Evolutionary conservation across 2,888 invertebrate species (phyloP).

Genomic region (Nemotelus pantherinus): DNA sequence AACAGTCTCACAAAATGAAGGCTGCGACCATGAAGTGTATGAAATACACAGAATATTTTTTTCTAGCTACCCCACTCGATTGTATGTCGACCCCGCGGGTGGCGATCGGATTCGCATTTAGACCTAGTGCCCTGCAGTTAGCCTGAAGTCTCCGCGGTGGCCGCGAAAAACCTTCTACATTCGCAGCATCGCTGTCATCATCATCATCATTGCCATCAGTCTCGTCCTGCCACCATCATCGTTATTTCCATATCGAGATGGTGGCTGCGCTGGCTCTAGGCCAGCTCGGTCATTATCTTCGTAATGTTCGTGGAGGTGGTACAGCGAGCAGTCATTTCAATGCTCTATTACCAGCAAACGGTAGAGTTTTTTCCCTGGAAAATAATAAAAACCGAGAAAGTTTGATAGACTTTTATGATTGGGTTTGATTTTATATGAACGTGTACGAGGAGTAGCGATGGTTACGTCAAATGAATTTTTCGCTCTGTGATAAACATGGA

Average conservation of each 20-base stretch:
- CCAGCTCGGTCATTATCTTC: not conserved
- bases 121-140: too few relatives aligned
- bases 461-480: not conserved
- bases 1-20: constrained; percentile 3
- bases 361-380: constrained; percentile 4
- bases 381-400: constrained; percentile 37
- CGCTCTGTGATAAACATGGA: not conserved
- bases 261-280: not conserved
- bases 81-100: not conserved
- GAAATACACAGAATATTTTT: constrained; percentile 2
- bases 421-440: constrained; percentile 33
- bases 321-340: constrained; percentile 10
- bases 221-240: not conserved
- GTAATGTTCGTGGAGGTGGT: not conserved
- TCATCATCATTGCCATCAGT: not conserved
- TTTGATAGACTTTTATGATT: constrained; percentile 41
- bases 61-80: not conserved
- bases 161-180: not conserved
- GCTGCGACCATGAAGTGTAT: constrained; percentile 7
- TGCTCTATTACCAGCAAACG: constrained; percentile 31
- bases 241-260: not conserved
- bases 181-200: constrained; percentile 22
- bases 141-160: too few relatives aligned
- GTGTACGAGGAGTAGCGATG: not conserved
- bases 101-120: too few relatives aligned